Evolutionary conservation across 2,888 invertebrate genomes (phyloP), one percentile per base, ranked within the genome.

Genomic region (Conomelus anceps): DNA sequence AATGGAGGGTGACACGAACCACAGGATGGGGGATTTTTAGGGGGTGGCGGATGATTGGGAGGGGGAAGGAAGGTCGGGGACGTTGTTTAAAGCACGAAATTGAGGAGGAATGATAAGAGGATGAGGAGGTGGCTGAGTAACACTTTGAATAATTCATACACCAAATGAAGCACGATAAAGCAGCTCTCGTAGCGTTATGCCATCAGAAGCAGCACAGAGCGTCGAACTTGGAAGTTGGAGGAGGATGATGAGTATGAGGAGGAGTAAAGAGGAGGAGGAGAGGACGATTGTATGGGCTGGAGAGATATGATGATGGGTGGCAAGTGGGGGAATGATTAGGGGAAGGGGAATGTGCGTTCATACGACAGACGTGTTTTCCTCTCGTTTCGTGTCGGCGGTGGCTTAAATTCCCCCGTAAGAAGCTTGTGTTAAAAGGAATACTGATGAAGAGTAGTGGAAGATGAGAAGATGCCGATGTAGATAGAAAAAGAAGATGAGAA

Each of bases 91-190:
- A 63, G 63, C n/a, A 63, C n/a, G n/a, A n/a, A 63, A 63, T 63
- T 84, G 86, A 89, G 23, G 23, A 17, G 88, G 29, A 20, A 29
- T 24, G 34, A 34, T 88, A 85, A 88, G 22, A 41, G 23, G 88
- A 88, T n/a, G 41, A 23, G 88, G n/a, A 22, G 63, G 63, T 24
- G 34, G 88, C 24, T 26, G 88, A 24, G 84, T 22, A 24, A 88
- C 86, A 24, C 26, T 86, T 86, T 86, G 86, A 86, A 86, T 86
- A 86, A 86, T 86, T 86, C 86, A 86, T 86, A 29, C 86, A 29
- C 86, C 86, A 86, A 86, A 86, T 86, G 86, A 86, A 86, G 86
- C 86, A 86, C 86, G 86, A 86, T 86, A 86, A 86, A 86, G 86
- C 86, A 86, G n/a, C n/a, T n/a, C n/a, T n/a, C n/a, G n/a, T n/a